Base-by-base conservation (phyloP, 2,888 invertebrate species). In the Mythimna albipuncta region DNA sequence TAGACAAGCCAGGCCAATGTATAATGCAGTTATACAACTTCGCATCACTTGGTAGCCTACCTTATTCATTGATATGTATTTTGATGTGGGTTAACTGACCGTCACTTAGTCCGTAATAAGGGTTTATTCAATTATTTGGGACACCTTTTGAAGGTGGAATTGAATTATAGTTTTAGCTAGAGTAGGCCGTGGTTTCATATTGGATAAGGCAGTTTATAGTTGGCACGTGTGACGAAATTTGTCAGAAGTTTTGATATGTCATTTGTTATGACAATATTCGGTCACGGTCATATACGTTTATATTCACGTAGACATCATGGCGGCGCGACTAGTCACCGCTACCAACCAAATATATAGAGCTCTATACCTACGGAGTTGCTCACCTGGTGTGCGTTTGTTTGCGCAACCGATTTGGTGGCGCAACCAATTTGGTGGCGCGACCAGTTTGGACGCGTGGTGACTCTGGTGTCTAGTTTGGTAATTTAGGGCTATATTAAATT, bases 21-120 rank as follows among this genome's bases (percentile, higher is more conserved):
- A 69, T 78, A 87, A 86, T 81, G 76, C 74, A 82, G 80, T 86
- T 86, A 77, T 44, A 52, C n/a, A 76, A 81, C 68, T 81, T 66
- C 26, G 68, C 58, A 73, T 65, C 44, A 61, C 72, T 72, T 64
- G 54, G 58, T 50, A 50, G 38, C 59, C 19, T 13, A 26, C 21
- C 58, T 55, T 69, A 78, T 69, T 69, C 26, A 79, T 72, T 75
- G 75, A 77, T 67, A 76, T 68, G n/a, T 81, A 68, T 76, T 69
- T 71, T 65, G 82, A 78, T 73, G 59, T 69, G 61, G 79, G 67
- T 59, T 38, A 62, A 32, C 67, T 67, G 32, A 47, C 63, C 66
- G 59, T 57, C 65, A 72, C 54, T 44, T 62, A 50, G 21, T 68
- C 55, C 26, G 52, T 79, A 64, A 68, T 77, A 67, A 77, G 68